Base-by-base conservation (phyloP, 1,140 invertebrate species). In the Drosophila hydei region DNA sequence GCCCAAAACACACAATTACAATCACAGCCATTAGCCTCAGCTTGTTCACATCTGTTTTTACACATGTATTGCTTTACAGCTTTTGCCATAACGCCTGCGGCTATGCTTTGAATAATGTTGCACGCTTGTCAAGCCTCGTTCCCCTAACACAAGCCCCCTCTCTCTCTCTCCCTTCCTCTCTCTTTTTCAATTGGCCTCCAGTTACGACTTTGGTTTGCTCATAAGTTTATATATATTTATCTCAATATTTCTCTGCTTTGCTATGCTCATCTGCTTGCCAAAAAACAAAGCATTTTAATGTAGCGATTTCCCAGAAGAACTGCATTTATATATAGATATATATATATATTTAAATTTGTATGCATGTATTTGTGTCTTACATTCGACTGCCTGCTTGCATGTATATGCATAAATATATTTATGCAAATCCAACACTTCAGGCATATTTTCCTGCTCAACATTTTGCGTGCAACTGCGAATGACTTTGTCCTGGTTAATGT, bases 31-130 rank as follows among this genome's bases (percentile, higher is more conserved):
- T 87, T 87, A 87, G 77, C 80, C 21, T 33, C 36, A 58, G 52
- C 74, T 69, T 88, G 77, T 85, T 85, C 83, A 81, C 83, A 85
- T 81, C 73, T 80, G 79, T 65, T 77, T 84, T 87, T 81, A 81
- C 83, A 85, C 65, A 77, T 85, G 77, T 87, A 77, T 79, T 63
- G 62, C 72, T 51, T 79, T 70, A 58, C 60, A 87, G 80, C 76
- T 72, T 59, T 59, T 62, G 67, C 43, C n/a, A 23, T 30, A 51
- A 36, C 42, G 81, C 81, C 77, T 75, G 74, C 33, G 83, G 81
- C 65, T 33, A 64, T 76, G 78, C 59, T 72, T 77, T 88, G 71
- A 87, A 77, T 81, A 77, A 85, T 77, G 64, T 61, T 61, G 62
- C 56, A 72, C 42, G 30, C 43, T 61, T 67, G 33, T 67, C 19